Evolutionary conservation across 2,113 vertebrate species (phyloP), one percentile per base, ranked within the genome.

Genomic region (Neodontobutis hainanensis): DNA sequence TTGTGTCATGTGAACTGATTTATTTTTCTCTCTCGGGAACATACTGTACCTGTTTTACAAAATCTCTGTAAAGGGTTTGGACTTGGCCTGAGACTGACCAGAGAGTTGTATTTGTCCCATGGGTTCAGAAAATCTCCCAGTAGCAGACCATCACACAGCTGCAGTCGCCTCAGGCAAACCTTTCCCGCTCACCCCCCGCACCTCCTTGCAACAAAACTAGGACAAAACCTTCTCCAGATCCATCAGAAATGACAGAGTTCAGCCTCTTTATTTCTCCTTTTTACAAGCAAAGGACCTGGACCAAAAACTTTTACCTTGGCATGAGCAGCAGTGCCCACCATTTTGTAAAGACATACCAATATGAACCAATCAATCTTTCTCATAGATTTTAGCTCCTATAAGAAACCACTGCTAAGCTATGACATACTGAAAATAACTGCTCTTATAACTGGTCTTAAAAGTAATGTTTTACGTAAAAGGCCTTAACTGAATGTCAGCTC

Each of bases 121-220:
- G 82, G 89, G 74, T 8, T 12, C 60, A 15, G 71, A n/a, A 69
- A 63, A 72, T 83, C 68, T 88, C 82, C 84, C 86, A 74, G 77
- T 77, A 85, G 85, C 88, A 89, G 85, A 78, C 86, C 80, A 77
- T 66, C 76, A 69, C 86, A 87, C 89, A 91, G 88, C 88, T 91
- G 88, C 65, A n/a, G 63, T 2, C 59, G 88, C 89, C 89, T 65
- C 62, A 88, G 89, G 88, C 87, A 78, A 81, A 83, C 74, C 84
- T 86, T 78, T 84, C 77, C 85, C 73, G 66, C 82, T 86, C 80
- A 80, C 81, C 83, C 83, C 70, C 78, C 16, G 71, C 84, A 89
- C 85, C 75, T 75, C 76, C 58, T 65, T 70, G 47, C 78, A 81
- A 79, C 65, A 71, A 82, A 90, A 89, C 66, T 91, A 65, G 88